A percentile compares a stretch with the other conserved stretches of the same genome.
Conservation (phyloP, 37 sponge, comb jelly and placozoan genomes). For the Tethya wilhelma region DNA sequence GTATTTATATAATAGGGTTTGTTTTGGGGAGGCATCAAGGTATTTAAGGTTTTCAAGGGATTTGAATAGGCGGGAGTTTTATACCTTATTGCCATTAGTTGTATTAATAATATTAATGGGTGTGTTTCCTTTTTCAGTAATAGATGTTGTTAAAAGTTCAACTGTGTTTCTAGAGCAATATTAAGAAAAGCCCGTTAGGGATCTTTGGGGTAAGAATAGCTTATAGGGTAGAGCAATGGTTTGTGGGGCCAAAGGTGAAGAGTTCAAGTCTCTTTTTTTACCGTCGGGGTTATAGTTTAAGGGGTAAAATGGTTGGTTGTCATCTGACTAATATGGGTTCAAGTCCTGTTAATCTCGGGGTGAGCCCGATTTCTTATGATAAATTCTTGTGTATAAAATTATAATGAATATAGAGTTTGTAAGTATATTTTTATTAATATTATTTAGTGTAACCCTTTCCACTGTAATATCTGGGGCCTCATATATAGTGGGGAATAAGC, state of each 20-base stretch:
- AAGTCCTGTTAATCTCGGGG: not conserved
- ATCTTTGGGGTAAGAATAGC: conserved; percentile 3
- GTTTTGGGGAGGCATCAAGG: conserved; percentile 72
- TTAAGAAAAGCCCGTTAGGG: not conserved
- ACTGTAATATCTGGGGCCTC: conserved; percentile 79
- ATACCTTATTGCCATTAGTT: conserved; percentile 51
- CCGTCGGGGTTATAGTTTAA: not conserved
- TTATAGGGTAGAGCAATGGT: conserved; percentile 60
- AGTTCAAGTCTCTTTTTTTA: conserved; percentile 78
- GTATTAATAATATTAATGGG: conserved; percentile 67
- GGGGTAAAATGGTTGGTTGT: conserved; percentile 15
- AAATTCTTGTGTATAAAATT: not conserved
- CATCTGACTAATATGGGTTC: conserved; percentile 15
- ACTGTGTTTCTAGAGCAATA: not conserved
- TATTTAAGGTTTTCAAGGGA: conserved; percentile 58
- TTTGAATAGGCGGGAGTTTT: conserved; percentile 76
- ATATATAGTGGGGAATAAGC: conserved; percentile 68
- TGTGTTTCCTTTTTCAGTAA: conserved; percentile 53
- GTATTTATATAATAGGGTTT: conserved; percentile 87
- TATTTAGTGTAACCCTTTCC: conserved; percentile 75
- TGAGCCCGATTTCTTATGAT: not conserved
- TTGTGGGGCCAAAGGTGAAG: conserved; percentile 76
- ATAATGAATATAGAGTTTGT: conserved; percentile 53
- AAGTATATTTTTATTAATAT: conserved; percentile 61
- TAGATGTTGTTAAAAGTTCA: conserved; percentile 59